Percentiles rank a stretch among this genome's conserved stretches.
phyloP scores from a whole-genome alignment of 2,797 vertebrate genomes.

The Sphenopsis melanotis region DNA sequence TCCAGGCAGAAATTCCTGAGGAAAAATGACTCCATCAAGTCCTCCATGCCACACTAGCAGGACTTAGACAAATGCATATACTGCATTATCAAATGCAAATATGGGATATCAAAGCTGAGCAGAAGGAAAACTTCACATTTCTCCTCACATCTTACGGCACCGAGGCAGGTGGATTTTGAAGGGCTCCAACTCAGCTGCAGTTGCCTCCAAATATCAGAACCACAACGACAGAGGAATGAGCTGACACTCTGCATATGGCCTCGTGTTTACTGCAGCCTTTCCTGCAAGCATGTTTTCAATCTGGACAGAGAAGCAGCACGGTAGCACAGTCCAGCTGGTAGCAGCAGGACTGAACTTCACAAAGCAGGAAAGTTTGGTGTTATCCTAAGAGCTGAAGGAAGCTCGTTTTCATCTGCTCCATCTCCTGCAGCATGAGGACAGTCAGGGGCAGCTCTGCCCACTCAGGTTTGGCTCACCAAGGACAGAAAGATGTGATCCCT shows the following conservation, averaged over 20 bases:
- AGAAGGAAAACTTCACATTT: neutral
- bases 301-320: neutral
- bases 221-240: neutral
- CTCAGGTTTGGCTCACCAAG: neutral
- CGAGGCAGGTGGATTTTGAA: conserved; percentile 46
- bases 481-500: neutral
- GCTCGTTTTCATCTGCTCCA: neutral
- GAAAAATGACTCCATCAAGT: neutral
- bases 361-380: neutral
- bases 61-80: neutral
- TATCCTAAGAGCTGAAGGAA: neutral
- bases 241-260: conserved; percentile 35
- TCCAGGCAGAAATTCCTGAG: neutral
- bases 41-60: neutral
- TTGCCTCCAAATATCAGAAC: neutral
- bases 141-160: neutral
- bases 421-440: neutral
- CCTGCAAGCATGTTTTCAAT: neutral
- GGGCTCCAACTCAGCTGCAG: conserved; percentile 2
- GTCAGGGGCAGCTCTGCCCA: neutral
- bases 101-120: neutral
- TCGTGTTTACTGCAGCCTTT: neutral
- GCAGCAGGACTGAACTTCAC: neutral
- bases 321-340: neutral
- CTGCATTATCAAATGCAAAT: neutral